These are phyloP conservation scores for Lumbricus terrestris DNA, from an alignment of 2,888 invertebrate genomes.

Conservation along the genomic window DNA sequence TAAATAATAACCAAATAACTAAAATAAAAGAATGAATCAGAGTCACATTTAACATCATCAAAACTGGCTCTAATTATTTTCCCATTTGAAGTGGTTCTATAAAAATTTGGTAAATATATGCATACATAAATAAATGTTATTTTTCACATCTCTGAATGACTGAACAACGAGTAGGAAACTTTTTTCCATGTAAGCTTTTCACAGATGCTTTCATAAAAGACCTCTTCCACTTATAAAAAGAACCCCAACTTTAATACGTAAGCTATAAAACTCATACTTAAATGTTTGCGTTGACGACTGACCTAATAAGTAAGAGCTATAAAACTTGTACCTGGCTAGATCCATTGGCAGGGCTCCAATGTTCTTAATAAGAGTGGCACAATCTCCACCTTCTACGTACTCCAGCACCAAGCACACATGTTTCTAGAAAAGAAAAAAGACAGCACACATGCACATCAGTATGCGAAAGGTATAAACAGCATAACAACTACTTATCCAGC, in stretches of 20 bases:
- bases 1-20: neutral
- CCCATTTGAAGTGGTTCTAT: no score
- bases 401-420: slow-evolving; percentile 98
- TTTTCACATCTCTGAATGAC: neutral
- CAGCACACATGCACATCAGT: neutral
- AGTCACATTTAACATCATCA: no score
- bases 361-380: slow-evolving; percentile 89
- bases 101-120: neutral
- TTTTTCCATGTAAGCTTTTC: neutral
- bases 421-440: slow-evolving; percentile 67
- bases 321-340: no score
- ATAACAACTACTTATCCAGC: neutral
- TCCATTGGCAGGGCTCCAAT: slow-evolving; percentile 86
- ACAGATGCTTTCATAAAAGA: neutral
- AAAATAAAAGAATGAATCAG: neutral
- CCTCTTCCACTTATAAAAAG: neutral
- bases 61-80: no score
- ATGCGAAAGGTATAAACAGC: neutral
- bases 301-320: no score
- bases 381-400: slow-evolving; percentile 99
- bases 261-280: neutral
- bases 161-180: neutral
- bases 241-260: neutral
- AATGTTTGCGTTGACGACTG: neutral
- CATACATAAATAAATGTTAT: neutral